Percentiles rank a stretch among this genome's conserved stretches.
Conservation (phyloP, 2,113 vertebrate genomes). For the Pelobates fuscus region DNA sequence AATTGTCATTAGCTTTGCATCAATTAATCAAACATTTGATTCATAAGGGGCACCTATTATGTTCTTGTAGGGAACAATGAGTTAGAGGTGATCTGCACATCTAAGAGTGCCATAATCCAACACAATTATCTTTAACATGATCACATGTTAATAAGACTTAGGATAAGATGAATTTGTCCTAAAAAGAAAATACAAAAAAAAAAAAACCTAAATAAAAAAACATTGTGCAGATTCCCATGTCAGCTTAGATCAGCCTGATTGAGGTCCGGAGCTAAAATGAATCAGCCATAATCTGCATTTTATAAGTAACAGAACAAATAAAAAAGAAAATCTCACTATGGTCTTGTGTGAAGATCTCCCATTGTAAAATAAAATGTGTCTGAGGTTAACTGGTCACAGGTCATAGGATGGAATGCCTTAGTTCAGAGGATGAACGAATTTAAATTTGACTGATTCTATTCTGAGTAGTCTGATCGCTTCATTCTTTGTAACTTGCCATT, state of each 20-base stretch:
- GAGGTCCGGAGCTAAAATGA: neutral
- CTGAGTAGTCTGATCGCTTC: neutral
- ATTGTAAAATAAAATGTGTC: conserved; percentile 26
- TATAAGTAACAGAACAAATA: conserved; percentile 6
- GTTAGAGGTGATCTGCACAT: too few species aligned
- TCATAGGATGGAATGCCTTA: conserved; percentile 30
- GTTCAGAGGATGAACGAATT: neutral
- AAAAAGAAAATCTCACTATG: conserved; percentile 12
- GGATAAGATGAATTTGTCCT: neutral
- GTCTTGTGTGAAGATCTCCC: conserved; percentile 10
- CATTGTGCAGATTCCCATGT: conserved; percentile 9
- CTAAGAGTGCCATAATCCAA: too few species aligned
- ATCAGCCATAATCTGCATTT: conserved; percentile 16
- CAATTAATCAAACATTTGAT: too few species aligned
- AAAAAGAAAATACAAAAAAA: too few species aligned
- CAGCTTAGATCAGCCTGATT: conserved; percentile 10
- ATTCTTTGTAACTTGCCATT: conserved; percentile 13
- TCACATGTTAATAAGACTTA: too few species aligned
- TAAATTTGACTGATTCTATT: conserved; percentile 21
- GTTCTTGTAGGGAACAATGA: too few species aligned
- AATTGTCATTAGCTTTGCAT: too few species aligned
- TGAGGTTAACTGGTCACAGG: conserved; percentile 29
- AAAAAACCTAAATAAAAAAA: too few species aligned
- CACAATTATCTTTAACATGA: too few species aligned
- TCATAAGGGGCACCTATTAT: too few species aligned